Evolutionary conservation across 2,797 vertebrate species (phyloP).

Genomic region (Phrynocephalus vlangalii): DNA sequence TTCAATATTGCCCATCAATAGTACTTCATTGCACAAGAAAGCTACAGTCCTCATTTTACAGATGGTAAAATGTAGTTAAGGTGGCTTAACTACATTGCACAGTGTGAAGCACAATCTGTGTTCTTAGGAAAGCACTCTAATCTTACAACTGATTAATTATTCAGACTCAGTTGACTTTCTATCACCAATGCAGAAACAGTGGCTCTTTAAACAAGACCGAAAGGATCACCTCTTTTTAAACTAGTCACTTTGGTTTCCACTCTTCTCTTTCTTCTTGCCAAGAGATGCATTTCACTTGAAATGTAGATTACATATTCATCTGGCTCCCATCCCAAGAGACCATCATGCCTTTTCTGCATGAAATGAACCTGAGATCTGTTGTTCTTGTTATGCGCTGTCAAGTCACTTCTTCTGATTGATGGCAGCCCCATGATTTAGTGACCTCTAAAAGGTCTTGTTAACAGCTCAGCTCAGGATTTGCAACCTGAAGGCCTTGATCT

Average conservation of each 20-base stretch:
- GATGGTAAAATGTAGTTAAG: neutral
- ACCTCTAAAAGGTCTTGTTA: no score
- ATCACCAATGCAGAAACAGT: neutral
- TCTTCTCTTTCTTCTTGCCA: conserved; percentile 41
- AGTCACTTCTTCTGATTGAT: no score
- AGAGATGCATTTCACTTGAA: conserved; percentile 45
- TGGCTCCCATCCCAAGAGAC: neutral
- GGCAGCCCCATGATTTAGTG: no score
- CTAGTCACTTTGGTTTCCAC: neutral
- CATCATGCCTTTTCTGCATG: conserved; percentile 16
- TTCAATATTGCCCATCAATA: neutral
- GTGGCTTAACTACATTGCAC: neutral
- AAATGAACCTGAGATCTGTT: neutral
- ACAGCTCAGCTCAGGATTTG: no score
- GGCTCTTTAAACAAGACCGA: neutral
- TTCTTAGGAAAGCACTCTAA: neutral
- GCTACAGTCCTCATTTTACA: neutral
- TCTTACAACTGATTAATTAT: neutral
- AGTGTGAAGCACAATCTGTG: neutral
- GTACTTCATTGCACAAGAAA: neutral
- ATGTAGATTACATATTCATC: conserved; percentile 36
- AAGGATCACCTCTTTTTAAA: neutral
- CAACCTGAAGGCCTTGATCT: neutral
- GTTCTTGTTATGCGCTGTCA: no score
- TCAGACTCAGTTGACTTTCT: neutral